phyloP scores from a whole-genome alignment of 2,888 invertebrate genomes.

The Anarsia innoxiella region DNA sequence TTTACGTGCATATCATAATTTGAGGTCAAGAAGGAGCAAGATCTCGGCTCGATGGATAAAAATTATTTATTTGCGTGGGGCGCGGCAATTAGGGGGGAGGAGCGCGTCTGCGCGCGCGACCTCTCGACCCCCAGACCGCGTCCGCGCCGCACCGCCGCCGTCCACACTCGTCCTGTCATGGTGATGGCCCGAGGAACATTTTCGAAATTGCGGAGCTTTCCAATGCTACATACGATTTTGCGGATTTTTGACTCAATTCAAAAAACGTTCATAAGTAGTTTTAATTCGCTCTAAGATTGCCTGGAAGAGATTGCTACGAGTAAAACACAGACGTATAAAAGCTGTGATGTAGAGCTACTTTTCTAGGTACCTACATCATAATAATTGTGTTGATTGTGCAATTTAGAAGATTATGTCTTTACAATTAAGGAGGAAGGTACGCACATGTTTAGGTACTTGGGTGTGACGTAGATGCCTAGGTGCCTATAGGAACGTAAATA shows the following conservation, averaged over 20 bases:
- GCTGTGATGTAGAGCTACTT: no score
- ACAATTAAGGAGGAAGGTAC: no score
- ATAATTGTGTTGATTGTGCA: no score
- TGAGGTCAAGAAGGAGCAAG: conserved; percentile 66
- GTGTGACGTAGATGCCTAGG: no score
- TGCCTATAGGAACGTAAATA: no score
- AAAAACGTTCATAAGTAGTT: no score
- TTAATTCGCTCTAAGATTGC: no score
- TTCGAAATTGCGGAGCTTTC: conserved; percentile 46
- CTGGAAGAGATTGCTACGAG: no score
- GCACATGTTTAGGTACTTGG: no score
- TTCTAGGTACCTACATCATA: no score
- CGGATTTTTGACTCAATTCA: conserved; percentile 38
- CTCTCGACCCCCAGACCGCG: conserved; percentile 51
- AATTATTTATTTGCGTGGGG: conserved; percentile 74
- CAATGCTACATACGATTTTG: conserved; percentile 41
- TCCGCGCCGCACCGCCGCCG: conserved; percentile 25
- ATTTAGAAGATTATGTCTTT: no score
- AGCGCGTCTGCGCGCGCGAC: conserved; percentile 63
- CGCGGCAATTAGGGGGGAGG: conserved; percentile 74
- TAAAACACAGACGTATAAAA: no score
- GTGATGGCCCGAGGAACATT: conserved; percentile 43
- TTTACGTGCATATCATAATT: conserved; percentile 59
- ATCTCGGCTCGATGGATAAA: conserved; percentile 60
- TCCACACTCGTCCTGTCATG: conserved; percentile 41